A percentile compares a stretch with the other conserved stretches of the same genome.
phyloP scores from a whole-genome alignment of 2,113 vertebrate genomes.

The Halcyon senegalensis region DNA sequence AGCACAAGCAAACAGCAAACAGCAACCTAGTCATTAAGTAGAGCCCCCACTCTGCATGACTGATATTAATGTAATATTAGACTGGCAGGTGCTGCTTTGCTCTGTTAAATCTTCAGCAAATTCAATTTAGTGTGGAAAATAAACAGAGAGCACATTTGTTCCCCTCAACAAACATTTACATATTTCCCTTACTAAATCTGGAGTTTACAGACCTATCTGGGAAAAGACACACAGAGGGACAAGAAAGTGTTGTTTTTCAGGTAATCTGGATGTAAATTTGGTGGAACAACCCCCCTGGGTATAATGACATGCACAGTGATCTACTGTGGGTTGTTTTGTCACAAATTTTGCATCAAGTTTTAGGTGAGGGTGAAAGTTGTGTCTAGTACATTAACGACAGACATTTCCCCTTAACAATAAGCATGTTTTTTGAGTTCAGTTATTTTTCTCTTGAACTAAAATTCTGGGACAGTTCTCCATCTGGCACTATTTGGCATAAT shows the following conservation, averaged over 20 bases:
- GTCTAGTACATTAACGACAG: background rate
- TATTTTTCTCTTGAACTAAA: background rate
- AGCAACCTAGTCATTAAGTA: background rate
- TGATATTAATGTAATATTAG: constrained; percentile 31
- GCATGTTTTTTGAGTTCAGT: background rate
- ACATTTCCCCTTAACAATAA: background rate
- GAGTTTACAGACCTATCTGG: background rate
- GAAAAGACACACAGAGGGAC: background rate
- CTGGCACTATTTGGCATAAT: background rate
- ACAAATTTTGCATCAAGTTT: background rate
- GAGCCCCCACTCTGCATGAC: background rate
- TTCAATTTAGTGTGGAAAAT: constrained; percentile 10
- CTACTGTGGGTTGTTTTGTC: background rate
- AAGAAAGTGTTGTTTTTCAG: background rate
- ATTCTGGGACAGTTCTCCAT: constrained; percentile 1
- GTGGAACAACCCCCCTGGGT: background rate
- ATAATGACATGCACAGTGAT: background rate
- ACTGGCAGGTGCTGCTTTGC: constrained; percentile 31
- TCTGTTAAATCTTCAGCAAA: constrained; percentile 13
- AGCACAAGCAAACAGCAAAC: background rate
- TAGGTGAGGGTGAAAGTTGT: background rate
- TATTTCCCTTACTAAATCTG: background rate
- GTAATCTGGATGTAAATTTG: background rate
- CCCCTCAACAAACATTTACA: background rate
- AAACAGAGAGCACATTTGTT: background rate